Base-by-base conservation (phyloP, 1,140 invertebrate genomes). In the Heliconius eleuchia region DNA sequence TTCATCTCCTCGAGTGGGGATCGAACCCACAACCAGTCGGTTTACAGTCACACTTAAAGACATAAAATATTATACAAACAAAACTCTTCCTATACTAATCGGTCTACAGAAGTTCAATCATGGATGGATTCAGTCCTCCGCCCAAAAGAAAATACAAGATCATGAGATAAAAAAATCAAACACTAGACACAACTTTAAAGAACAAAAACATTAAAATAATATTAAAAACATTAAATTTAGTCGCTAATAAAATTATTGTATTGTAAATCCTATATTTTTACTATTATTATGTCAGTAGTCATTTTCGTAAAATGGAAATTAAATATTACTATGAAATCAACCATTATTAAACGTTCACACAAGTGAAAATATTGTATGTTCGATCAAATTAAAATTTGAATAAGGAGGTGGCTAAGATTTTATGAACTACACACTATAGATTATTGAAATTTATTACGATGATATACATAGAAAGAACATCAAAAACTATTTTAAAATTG, bases 91-190 rank as follows among this genome's bases (percentile, higher is more conserved):
- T 66, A 30, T 66, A 66, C 11, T 30, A 30, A 42, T 34, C 2
- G 71, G 9, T 39, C 37, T 72, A 72, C 37, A 89, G 85, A 89
- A 89, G 82, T 89, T 86, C 73, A 86, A 86, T 82, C 73, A 85
- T 92, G 90, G 90, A 91, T 91, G 89, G 90, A 93, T 86, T 89
- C 83, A 82, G 81, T 84, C 74, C 78, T 80, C 78, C 78, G 78
- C 70, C 78, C 78, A 70, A 72, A 75, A 72, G 50, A 55, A 71
- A 77, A 27, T 52, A 72, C 34, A 55, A 72, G 30, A 71, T 71
- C 27, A 71, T 60, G 8, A 46, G n/a, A 6, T 30, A 18, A 76
- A 76, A n/a, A 60, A 76, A 72, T 30, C 27, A 72, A 52, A 39
- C 66, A 66, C 27, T 16, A 66, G 60, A 30, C 37, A 72, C 37